A percentile compares a stretch with the other conserved stretches of the same genome.
Conservation (phyloP, 1,140 invertebrate species). For the Araneus ventricosus region DNA sequence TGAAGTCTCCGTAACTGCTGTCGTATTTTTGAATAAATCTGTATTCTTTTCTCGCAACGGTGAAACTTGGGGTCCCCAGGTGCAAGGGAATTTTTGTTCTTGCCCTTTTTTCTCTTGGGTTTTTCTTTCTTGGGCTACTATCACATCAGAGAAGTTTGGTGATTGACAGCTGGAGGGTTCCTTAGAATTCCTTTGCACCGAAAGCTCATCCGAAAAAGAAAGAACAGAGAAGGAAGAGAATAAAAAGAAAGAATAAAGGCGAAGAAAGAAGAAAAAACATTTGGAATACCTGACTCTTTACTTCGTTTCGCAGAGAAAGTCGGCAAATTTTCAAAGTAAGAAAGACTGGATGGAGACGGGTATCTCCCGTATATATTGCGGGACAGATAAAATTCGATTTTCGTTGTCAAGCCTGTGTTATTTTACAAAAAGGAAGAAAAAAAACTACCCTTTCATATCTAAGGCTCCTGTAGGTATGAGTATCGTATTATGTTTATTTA, state of each 20-base stretch:
- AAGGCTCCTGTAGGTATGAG: slow-evolving; percentile 5
- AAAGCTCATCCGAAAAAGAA: background rate
- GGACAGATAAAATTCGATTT: slow-evolving; percentile 66
- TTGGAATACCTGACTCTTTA: slow-evolving; percentile 23
- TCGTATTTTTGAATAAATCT: slow-evolving; percentile 38
- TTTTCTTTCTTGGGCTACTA: background rate
- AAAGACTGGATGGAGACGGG: background rate
- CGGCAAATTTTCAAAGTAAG: slow-evolving; percentile 35
- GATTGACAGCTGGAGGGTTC: slow-evolving; percentile 40
- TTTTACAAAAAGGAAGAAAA: slow-evolving; percentile 8
- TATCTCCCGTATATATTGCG: background rate
- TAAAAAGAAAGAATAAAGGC: too few relatives aligned
- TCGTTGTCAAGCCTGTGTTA: slow-evolving; percentile 62
- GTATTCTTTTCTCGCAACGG: background rate
- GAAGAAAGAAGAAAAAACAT: background rate
- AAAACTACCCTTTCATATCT: background rate
- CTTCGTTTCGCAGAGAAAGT: slow-evolving; percentile 41
- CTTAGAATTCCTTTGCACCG: background rate
- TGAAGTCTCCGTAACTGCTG: background rate
- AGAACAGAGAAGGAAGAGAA: too few relatives aligned
- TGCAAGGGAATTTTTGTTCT: background rate
- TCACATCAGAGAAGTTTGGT: background rate
- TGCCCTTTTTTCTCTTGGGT: background rate
- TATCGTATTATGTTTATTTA: slow-evolving; percentile 69
- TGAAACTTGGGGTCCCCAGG: background rate